A percentile compares a stretch with the other conserved stretches of the same genome.
These are phyloP conservation scores for Atherinosoma microstoma DNA, from an alignment of 2,797 vertebrate genomes.

Conservation along the genomic window DNA sequence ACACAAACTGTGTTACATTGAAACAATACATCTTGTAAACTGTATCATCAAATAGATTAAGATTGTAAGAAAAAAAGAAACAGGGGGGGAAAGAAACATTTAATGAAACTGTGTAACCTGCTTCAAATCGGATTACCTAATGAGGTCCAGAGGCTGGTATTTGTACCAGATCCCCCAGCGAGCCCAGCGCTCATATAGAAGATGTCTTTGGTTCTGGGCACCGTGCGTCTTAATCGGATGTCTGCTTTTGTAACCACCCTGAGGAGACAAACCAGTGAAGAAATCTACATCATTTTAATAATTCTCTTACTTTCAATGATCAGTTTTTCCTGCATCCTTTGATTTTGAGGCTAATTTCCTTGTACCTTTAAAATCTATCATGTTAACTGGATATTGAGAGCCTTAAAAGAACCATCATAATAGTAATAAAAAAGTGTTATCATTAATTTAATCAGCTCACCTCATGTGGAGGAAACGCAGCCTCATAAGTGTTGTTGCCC, in stretches of 20 bases:
- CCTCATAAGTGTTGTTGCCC: slow-evolving; percentile 95
- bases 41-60: slow-evolving; percentile 5
- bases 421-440: not conserved
- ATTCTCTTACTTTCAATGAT: not conserved
- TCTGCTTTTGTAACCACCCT: slow-evolving; percentile 96
- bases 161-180: slow-evolving; percentile 99
- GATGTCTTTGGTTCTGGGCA: slow-evolving; percentile 95
- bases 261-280: slow-evolving; percentile 39
- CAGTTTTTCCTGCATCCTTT: not conserved
- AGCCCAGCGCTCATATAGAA: slow-evolving; percentile 98
- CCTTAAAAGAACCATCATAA: not conserved
- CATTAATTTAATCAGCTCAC: slow-evolving; percentile 72
- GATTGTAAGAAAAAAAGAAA: not conserved
- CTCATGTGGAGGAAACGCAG: slow-evolving; percentile 98
- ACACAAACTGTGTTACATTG: slow-evolving; percentile 7
- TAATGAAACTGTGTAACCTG: not conserved
- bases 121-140: slow-evolving; percentile 85
- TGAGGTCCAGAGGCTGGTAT: slow-evolving; percentile 97
- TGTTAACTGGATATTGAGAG: not conserved
- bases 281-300: not conserved
- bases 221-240: slow-evolving; percentile 97
- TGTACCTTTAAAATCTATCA: not conserved
- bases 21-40: slow-evolving; percentile 1
- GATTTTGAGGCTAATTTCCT: not conserved
- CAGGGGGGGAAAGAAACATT: not conserved